Percentiles rank a stretch among this genome's conserved stretches.
These are phyloP conservation scores for Pegoplata infirma DNA, from an alignment of 2,888 invertebrate species.

Conservation along the genomic window DNA sequence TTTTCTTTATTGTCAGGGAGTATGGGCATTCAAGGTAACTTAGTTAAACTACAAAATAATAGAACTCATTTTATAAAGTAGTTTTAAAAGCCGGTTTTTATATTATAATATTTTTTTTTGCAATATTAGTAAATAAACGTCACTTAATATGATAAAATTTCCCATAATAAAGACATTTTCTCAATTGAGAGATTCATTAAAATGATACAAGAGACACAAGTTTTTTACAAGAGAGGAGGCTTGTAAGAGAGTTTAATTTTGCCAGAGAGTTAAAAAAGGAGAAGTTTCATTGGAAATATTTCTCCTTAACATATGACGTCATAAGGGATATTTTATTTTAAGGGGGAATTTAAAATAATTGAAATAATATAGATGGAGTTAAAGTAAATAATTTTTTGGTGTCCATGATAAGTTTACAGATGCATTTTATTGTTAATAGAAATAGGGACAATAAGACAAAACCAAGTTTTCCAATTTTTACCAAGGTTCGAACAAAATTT, in stretches of 20 bases:
- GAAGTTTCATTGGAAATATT: conserved; percentile 30
- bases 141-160: conserved; percentile 19
- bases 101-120: neutral
- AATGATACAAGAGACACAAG: neutral
- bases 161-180: conserved; percentile 51
- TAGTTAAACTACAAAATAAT: conserved; percentile 24
- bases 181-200: neutral
- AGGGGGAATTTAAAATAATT: conserved; percentile 6
- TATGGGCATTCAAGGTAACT: conserved; percentile 32
- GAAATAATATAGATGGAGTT: too few species aligned
- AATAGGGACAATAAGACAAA: too few species aligned
- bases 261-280: neutral
- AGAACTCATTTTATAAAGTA: conserved; percentile 33
- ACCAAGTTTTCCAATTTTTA: too few species aligned
- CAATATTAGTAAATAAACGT: neutral
- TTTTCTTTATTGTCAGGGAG: conserved; percentile 18
- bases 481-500: too few species aligned
- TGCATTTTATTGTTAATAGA: too few species aligned
- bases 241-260: neutral
- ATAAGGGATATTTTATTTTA: conserved; percentile 20
- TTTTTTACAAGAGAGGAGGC: neutral
- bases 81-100: conserved; percentile 23
- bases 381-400: too few species aligned
- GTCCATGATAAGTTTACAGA: too few species aligned
- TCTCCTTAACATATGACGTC: conserved; percentile 46